A percentile compares a stretch with the other conserved stretches of the same genome.
Evolutionary conservation across 1,140 invertebrate species (phyloP).

Genomic region (Tyrophagus putrescentiae): DNA sequence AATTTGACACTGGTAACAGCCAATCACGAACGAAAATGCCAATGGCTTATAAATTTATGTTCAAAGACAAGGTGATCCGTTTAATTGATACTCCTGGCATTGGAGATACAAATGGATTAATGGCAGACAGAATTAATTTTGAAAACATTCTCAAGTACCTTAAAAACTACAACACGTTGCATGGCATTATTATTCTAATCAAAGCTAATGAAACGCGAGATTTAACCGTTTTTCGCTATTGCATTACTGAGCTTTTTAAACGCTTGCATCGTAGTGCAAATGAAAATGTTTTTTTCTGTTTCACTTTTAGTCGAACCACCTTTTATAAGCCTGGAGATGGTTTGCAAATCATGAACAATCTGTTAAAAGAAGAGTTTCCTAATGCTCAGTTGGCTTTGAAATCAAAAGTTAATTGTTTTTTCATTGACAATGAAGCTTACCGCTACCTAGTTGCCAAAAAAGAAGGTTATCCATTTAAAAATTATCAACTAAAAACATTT

Average conservation of each 20-base stretch:
- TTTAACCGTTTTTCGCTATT: no score
- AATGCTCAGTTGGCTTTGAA: slow-evolving; percentile 1
- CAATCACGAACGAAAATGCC: neutral
- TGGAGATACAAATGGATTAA: no score
- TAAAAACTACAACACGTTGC: no score
- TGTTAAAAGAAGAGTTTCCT: neutral
- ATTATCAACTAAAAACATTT: neutral
- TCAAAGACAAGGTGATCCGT: neutral
- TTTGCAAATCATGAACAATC: slow-evolving; percentile 12
- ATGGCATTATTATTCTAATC: no score
- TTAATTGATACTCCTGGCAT: neutral
- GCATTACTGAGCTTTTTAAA: slow-evolving; percentile 24
- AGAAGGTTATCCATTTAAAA: neutral
- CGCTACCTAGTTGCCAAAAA: slow-evolving; percentile 23
- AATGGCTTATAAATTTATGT: neutral
- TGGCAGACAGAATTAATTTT: no score
- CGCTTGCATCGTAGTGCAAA: slow-evolving; percentile 28
- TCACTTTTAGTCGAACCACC: slow-evolving; percentile 22
- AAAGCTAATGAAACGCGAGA: no score
- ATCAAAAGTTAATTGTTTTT: slow-evolving; percentile 22
- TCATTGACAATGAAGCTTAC: slow-evolving; percentile 23
- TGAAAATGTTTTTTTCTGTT: slow-evolving; percentile 29
- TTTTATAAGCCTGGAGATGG: slow-evolving; percentile 23
- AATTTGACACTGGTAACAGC: neutral
- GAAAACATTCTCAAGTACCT: no score